phyloP scores from a whole-genome alignment of 2,113 vertebrate genomes.

The Pseudonaja textilis region DNA sequence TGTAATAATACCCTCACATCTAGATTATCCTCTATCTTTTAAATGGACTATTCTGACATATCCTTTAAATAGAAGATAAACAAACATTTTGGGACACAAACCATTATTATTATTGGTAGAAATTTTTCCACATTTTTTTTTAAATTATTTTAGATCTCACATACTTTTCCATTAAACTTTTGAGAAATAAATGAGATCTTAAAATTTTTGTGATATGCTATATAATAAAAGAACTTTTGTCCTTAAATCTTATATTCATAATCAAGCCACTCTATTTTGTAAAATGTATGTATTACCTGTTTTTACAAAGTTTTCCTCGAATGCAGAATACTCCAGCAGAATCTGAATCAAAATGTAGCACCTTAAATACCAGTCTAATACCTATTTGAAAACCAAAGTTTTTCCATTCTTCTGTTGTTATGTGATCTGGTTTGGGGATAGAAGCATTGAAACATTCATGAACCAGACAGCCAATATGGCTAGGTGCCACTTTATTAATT shows the following conservation, averaged over 20 bases:
- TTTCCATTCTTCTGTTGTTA: slow-evolving; percentile 80
- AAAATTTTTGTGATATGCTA: not conserved
- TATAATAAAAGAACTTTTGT: not conserved
- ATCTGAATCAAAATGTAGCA: slow-evolving; percentile 86
- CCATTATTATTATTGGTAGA: not conserved
- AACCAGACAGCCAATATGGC: slow-evolving; percentile 91
- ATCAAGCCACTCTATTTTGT: not conserved
- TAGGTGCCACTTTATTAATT: slow-evolving; percentile 89
- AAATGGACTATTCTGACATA: not conserved
- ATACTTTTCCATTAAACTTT: not conserved
- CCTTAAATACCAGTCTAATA: slow-evolving; percentile 84
- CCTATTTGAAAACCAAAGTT: slow-evolving; percentile 78
- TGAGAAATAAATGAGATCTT: not conserved
- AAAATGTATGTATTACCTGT: slow-evolving; percentile 62
- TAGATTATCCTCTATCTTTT: not conserved
- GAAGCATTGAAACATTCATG: slow-evolving; percentile 96
- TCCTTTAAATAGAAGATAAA: not conserved
- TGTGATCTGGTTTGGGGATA: slow-evolving; percentile 82
- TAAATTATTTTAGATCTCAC: not conserved
- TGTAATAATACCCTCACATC: not conserved
- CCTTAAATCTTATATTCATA: not conserved
- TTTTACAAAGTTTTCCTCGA: slow-evolving; percentile 78
- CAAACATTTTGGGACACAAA: not conserved
- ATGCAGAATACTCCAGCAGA: slow-evolving; percentile 89
- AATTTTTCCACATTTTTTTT: not conserved